A percentile compares a stretch with the other conserved stretches of the same genome.
These are phyloP conservation scores for Coluber constrictor DNA, from an alignment of 2,797 vertebrate genomes.

Conservation along the genomic window DNA sequence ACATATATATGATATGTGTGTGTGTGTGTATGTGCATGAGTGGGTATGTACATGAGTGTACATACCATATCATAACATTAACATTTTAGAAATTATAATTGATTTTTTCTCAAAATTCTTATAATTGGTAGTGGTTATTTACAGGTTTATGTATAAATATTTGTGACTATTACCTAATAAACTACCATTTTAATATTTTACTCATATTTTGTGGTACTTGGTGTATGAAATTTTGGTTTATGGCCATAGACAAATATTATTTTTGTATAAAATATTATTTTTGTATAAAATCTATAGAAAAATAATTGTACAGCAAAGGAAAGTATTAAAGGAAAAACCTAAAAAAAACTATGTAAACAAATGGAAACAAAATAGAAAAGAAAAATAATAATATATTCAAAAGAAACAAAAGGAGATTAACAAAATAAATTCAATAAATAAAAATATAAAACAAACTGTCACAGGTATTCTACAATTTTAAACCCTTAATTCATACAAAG, in stretches of 20 bases:
- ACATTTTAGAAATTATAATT: neutral
- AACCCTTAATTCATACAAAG: neutral
- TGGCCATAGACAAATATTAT: neutral
- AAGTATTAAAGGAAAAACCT: neutral
- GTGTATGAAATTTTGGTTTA: neutral
- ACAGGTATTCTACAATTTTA: neutral
- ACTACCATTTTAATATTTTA: neutral
- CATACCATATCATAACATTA: neutral
- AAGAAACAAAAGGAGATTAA: neutral
- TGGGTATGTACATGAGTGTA: neutral
- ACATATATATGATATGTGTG: neutral
- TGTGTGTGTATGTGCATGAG: neutral
- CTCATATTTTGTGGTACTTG: neutral
- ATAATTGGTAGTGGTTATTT: neutral
- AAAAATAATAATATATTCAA: neutral
- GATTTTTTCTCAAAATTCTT: neutral
- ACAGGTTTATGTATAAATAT: neutral
- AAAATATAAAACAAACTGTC: neutral
- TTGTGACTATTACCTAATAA: neutral
- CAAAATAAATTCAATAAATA: neutral
- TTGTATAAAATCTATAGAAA: neutral
- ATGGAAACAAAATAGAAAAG: neutral
- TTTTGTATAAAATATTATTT: neutral
- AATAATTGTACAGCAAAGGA: neutral
- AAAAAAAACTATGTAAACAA: neutral